A percentile compares a stretch with the other conserved stretches of the same genome.
These are phyloP conservation scores for Harpalus rufipes DNA, from an alignment of 2,888 invertebrate species.

Conservation along the genomic window DNA sequence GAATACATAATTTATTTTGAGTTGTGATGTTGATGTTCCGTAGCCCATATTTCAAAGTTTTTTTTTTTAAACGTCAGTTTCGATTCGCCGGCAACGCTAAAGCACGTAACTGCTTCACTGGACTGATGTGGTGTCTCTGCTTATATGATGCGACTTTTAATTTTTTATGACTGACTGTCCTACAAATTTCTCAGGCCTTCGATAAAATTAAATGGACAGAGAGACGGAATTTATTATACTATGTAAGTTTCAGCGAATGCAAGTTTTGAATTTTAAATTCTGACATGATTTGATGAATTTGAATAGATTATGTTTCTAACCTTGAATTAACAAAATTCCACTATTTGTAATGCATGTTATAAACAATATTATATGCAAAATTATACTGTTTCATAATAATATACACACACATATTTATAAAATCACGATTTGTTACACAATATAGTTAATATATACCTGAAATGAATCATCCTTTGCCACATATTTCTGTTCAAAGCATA, in stretches of 20 bases:
- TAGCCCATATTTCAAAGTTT: constrained; percentile 65
- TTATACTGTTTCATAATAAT: no score
- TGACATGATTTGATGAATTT: background rate
- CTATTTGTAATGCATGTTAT: background rate
- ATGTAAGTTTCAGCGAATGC: background rate
- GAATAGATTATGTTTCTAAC: background rate
- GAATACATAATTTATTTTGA: constrained; percentile 67
- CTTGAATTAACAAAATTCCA: background rate
- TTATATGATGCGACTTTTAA: constrained; percentile 36
- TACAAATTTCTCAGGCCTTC: background rate
- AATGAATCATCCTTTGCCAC: no score
- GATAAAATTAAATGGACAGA: background rate
- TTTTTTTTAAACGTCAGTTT: constrained; percentile 53
- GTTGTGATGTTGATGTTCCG: constrained; percentile 64
- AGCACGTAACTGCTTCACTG: constrained; percentile 20
- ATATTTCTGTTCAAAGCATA: no score
- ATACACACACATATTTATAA: no score
- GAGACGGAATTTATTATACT: background rate
- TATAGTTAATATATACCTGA: no score
- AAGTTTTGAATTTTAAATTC: constrained; percentile 4
- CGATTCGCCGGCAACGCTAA: constrained; percentile 36
- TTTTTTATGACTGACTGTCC: constrained; percentile 1
- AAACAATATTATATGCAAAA: no score
- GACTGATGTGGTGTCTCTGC: constrained; percentile 28
- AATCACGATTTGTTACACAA: no score